Evolutionary conservation across 2,113 vertebrate genomes (phyloP).

Genomic region (Urocynchramus pylzowi): DNA sequence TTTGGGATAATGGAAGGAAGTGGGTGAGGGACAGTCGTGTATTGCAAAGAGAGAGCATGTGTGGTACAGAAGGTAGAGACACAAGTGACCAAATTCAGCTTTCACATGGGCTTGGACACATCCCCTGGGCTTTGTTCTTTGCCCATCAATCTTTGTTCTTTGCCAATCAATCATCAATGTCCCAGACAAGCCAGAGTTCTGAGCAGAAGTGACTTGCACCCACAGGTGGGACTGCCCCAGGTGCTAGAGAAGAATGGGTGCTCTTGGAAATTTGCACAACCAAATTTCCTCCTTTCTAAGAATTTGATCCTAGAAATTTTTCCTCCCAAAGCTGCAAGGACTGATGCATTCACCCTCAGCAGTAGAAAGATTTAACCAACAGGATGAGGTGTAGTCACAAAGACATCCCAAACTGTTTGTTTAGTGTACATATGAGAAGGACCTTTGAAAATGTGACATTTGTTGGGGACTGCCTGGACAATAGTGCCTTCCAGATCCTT

Average conservation of each 20-base stretch:
- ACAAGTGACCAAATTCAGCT: background rate
- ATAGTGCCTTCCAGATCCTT: background rate
- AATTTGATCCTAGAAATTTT: background rate
- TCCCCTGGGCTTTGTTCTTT: background rate
- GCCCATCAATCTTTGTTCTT: background rate
- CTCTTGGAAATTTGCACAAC: background rate
- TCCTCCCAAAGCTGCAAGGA: background rate
- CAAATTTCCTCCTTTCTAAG: background rate
- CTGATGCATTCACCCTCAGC: background rate
- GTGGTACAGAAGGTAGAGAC: background rate
- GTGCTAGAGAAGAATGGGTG: fast-evolving
- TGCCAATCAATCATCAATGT: background rate
- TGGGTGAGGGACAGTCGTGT: background rate
- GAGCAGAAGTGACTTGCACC: background rate
- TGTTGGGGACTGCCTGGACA: background rate
- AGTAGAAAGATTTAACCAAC: background rate
- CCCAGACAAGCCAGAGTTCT: background rate
- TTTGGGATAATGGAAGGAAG: background rate
- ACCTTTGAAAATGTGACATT: background rate
- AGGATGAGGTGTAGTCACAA: background rate
- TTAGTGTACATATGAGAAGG: background rate
- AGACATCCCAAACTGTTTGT: background rate
- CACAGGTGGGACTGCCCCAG: background rate
- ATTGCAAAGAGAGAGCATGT: background rate
- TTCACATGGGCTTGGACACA: background rate